phyloP scores from a whole-genome alignment of 2,113 vertebrate species.

The human region GRCh38 chr9:99802001-99802500 shows the following conservation, averaged over 20 bases:
- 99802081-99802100: conserved; percentile 29
- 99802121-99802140: neutral
- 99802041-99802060: neutral
- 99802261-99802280: neutral
- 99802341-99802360: neutral
- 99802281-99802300: neutral
- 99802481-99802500: conserved; percentile 21
- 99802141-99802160: neutral
- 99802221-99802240: neutral
- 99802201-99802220: neutral
- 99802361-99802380: conserved; percentile 32
- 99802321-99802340: neutral
- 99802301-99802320: neutral
- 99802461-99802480: neutral
- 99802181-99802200: neutral
- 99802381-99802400: neutral
- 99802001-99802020: neutral
- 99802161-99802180: neutral
- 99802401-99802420: neutral
- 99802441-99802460: neutral
- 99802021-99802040: neutral
- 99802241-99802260: neutral
- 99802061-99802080: neutral
- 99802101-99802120: neutral
- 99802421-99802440: conserved; percentile 17